Percentiles rank a stretch among this genome's conserved stretches.
These are phyloP conservation scores for Charadrius vociferus DNA, from an alignment of 2,113 vertebrate genomes.

Conservation along the genomic window DNA sequence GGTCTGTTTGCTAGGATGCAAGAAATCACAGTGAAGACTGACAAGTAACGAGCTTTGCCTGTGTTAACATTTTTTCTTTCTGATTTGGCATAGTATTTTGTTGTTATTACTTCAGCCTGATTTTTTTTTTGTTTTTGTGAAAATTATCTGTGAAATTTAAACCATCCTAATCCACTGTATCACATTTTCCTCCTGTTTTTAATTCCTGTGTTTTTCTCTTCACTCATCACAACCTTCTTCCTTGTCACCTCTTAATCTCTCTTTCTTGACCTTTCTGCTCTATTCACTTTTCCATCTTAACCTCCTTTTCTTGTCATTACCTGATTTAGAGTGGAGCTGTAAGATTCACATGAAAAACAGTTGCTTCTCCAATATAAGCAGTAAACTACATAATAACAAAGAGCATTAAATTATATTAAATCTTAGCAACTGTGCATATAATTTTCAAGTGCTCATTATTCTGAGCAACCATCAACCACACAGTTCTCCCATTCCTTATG, in stretches of 20 bases:
- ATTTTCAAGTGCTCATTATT: background rate
- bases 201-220: background rate
- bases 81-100: background rate
- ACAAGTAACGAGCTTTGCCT: background rate
- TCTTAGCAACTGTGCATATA: background rate
- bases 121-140: background rate
- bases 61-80: background rate
- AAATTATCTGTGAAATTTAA: slow-evolving; percentile 26
- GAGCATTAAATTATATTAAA: background rate
- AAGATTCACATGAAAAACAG: background rate
- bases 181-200: background rate
- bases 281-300: background rate
- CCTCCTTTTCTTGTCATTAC: slow-evolving; percentile 7
- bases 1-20: background rate
- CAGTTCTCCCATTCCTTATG: background rate
- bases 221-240: slow-evolving; percentile 6
- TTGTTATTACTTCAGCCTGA: background rate
- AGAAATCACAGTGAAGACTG: background rate
- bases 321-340: background rate
- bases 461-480: background rate
- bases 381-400: background rate
- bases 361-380: background rate
- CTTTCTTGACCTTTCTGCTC: background rate
- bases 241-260: slow-evolving; percentile 14
- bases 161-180: background rate